phyloP scores from a whole-genome alignment of 2,888 invertebrate genomes.

The Halocaridina rubra region DNA sequence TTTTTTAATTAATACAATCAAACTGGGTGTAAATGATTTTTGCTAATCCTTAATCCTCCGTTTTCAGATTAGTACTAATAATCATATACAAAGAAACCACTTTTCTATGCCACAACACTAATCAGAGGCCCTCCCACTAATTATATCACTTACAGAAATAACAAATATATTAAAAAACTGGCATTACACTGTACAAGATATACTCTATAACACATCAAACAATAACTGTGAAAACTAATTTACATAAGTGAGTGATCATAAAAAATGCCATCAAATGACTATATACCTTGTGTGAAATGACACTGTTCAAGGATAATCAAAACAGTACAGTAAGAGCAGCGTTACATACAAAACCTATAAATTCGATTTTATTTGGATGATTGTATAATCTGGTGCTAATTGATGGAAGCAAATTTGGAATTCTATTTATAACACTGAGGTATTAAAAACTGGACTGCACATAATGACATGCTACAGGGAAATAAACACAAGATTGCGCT shows the following conservation, averaged over 20 bases:
- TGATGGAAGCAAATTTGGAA: conserved; percentile 9
- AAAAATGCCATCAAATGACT: conserved; percentile 24
- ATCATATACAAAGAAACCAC: neutral
- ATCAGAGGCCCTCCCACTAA: no score
- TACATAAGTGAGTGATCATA: neutral
- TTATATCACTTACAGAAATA: conserved; percentile 6
- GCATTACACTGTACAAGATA: conserved; percentile 50
- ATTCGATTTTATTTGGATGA: no score
- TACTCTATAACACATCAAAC: conserved; percentile 43
- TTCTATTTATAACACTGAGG: neutral
- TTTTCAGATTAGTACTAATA: neutral
- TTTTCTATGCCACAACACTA: conserved; percentile 43
- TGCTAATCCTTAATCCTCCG: no score
- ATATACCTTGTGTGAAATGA: neutral
- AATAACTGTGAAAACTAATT: conserved; percentile 32
- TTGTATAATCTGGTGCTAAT: conserved; percentile 1
- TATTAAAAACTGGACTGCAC: neutral
- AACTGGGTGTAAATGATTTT: no score
- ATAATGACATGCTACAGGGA: neutral
- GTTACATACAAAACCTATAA: no score
- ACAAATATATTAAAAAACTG: conserved; percentile 41
- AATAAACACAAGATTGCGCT: no score
- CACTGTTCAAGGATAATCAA: no score
- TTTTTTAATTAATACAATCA: no score
- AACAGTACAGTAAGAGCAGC: no score